Evolutionary conservation across 2,888 invertebrate species (phyloP).

Genomic region (Lagria hirta): DNA sequence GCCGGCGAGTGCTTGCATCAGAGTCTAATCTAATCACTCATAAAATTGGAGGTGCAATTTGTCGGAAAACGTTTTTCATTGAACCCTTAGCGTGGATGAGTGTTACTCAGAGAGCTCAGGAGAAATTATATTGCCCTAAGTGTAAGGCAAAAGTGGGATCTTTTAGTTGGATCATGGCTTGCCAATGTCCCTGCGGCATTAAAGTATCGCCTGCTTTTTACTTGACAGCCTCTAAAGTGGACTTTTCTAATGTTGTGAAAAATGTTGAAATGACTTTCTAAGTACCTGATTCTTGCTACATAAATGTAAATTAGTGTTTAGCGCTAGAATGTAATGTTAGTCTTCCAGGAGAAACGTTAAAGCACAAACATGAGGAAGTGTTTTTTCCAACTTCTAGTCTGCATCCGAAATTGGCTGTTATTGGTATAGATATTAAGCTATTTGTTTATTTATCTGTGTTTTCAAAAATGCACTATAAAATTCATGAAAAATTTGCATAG

Average conservation of each 20-base stretch:
- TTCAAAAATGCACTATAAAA: no score
- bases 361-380: no score
- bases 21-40: slow-evolving; percentile 80
- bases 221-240: slow-evolving; percentile 86
- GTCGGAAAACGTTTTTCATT: slow-evolving; percentile 78
- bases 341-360: no score
- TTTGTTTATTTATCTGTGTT: no score
- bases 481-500: no score
- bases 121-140: slow-evolving; percentile 84
- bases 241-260: slow-evolving; percentile 84
- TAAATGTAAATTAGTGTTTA: no score
- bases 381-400: no score
- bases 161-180: slow-evolving; percentile 89
- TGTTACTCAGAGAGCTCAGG: slow-evolving; percentile 68
- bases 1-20: slow-evolving; percentile 77
- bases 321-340: no score
- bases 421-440: no score
- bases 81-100: slow-evolving; percentile 92
- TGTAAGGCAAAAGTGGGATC: slow-evolving; percentile 84
- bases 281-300: slow-evolving; percentile 23
- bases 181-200: slow-evolving; percentile 86
- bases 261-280: slow-evolving; percentile 72
- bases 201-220: slow-evolving; percentile 91
- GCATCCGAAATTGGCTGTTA: no score
- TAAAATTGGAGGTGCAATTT: slow-evolving; percentile 55